Evolutionary conservation across 2,888 invertebrate genomes (phyloP).

Genomic region (Melieria picta): DNA sequence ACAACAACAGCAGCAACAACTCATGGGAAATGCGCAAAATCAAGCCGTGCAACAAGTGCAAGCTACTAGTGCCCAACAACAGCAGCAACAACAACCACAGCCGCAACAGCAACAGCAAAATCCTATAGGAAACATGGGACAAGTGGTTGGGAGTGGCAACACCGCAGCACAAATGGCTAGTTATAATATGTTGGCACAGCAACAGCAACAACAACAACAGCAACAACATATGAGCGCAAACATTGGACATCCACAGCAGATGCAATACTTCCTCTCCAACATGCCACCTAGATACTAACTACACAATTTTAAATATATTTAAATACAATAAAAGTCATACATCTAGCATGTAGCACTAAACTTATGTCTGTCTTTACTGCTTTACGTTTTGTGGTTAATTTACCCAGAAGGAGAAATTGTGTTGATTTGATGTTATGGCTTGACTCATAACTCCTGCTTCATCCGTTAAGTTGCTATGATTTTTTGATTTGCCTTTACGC

Average conservation of each 20-base stretch:
- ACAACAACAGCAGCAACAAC: slow-evolving; percentile 38
- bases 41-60: slow-evolving; percentile 49
- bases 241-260: slow-evolving; percentile 27
- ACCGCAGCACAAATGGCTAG: slow-evolving; percentile 20
- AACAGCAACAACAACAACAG: slow-evolving; percentile 22
- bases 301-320: not conserved
- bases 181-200: slow-evolving; percentile 27
- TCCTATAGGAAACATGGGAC: slow-evolving; percentile 21
- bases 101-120: slow-evolving; percentile 49
- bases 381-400: no score
- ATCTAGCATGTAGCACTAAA: no score
- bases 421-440: no score
- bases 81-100: slow-evolving; percentile 43
- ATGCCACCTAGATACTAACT: slow-evolving; percentile 27
- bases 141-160: slow-evolving; percentile 43
- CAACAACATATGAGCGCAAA: slow-evolving; percentile 26
- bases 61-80: slow-evolving; percentile 38
- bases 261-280: slow-evolving; percentile 30
- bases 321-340: no score
- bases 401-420: no score
- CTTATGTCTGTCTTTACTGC: no score
- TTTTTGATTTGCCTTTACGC: no score
- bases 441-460: no score
- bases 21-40: slow-evolving; percentile 42
- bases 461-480: no score